phyloP scores from a whole-genome alignment of 2,797 vertebrate genomes.

The Xerus rutilus region DNA sequence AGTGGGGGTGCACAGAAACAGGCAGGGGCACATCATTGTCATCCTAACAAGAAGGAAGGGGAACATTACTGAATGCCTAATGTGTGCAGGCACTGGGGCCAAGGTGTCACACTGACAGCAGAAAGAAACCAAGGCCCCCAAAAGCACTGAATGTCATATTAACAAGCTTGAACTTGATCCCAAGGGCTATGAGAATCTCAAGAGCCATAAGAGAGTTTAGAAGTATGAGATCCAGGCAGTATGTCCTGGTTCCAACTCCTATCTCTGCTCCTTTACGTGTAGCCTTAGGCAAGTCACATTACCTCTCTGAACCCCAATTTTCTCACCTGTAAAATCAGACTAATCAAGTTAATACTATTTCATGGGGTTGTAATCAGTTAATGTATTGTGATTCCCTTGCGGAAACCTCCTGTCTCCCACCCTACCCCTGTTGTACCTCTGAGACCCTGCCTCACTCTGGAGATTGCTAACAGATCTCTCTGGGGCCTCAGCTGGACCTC shows the following conservation, averaged over 20 bases:
- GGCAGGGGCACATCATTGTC: background rate
- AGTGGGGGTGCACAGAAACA: background rate
- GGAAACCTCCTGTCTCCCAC: background rate
- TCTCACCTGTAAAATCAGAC: background rate
- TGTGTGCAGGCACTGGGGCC: fast-evolving
- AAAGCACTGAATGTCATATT: background rate
- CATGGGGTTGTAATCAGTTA: background rate
- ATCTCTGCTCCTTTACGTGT: background rate
- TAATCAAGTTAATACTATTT: background rate
- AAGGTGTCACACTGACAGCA: fast-evolving
- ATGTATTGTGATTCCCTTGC: background rate
- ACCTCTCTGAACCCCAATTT: conserved; percentile 6
- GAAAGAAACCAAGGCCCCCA: background rate
- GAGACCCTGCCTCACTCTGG: background rate
- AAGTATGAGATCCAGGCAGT: background rate
- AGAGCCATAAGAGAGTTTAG: background rate
- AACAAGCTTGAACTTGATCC: background rate
- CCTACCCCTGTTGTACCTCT: background rate
- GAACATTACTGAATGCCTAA: background rate
- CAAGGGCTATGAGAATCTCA: background rate
- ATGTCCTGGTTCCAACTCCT: background rate
- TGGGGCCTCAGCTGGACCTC: background rate
- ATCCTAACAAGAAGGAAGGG: background rate
- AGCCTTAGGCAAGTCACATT: background rate
- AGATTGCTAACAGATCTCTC: background rate